phyloP scores from a whole-genome alignment of 2,113 vertebrate species.

The Eidolon helvum region DNA sequence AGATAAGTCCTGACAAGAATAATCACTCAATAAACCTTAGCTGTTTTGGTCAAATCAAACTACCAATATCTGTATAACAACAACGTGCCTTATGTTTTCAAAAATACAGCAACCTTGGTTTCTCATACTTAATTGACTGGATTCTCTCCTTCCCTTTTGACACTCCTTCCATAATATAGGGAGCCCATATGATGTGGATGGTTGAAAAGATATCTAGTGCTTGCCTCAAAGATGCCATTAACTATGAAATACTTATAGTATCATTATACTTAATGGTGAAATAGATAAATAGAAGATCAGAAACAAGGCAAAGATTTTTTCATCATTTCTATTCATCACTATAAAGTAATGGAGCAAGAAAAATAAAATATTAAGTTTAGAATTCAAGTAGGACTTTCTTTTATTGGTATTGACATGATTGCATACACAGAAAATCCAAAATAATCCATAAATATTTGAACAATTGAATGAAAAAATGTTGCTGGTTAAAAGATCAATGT shows the following conservation, averaged over 20 bases:
- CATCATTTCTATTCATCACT: neutral
- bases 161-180: neutral
- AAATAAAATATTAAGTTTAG: neutral
- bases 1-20: neutral
- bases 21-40: neutral
- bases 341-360: neutral
- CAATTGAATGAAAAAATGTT: slow-evolving; percentile 22
- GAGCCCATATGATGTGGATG: neutral
- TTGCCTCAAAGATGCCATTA: neutral
- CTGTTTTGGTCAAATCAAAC: neutral
- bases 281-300: neutral
- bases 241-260: neutral
- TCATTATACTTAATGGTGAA: neutral
- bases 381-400: neutral
- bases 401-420: neutral
- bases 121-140: neutral
- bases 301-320: neutral
- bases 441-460: slow-evolving; percentile 15
- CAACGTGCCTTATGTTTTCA: neutral
- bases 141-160: neutral
- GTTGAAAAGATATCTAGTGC: neutral
- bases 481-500: neutral
- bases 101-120: neutral
- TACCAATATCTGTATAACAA: neutral
- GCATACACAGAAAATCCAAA: neutral